Conservation (phyloP, 2,113 vertebrate genomes). For the Prunella fulvescens region DNA sequence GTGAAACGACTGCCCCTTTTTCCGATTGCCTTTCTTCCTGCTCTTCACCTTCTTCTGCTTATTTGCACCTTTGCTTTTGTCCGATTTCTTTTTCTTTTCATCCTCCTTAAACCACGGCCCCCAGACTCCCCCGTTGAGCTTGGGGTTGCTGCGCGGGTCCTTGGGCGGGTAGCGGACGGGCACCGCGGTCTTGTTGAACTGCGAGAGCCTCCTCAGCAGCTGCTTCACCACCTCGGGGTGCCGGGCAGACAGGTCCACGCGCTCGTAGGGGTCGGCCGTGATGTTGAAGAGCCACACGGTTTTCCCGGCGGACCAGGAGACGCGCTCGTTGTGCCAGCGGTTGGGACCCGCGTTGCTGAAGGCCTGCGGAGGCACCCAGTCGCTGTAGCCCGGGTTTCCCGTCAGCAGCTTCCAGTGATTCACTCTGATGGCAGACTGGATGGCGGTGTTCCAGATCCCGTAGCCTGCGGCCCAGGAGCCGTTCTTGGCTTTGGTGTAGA, state of each 20-base stretch:
- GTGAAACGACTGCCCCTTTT: neutral
- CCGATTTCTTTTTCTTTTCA: constrained; percentile 68
- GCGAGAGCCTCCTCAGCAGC: constrained; percentile 83
- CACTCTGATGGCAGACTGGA: constrained; percentile 91
- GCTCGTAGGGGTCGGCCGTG: constrained; percentile 91
- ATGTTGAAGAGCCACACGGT: constrained; percentile 98
- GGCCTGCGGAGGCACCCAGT: constrained; percentile 96
- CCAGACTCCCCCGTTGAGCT: constrained; percentile 94
- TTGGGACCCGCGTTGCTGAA: constrained; percentile 83
- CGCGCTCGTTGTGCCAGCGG: constrained; percentile 88
- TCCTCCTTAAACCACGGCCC: constrained; percentile 93
- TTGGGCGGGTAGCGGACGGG: constrained; percentile 91
- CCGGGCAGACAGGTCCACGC: constrained; percentile 85
- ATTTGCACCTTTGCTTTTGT: constrained; percentile 69
- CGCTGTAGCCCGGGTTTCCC: constrained; percentile 89
- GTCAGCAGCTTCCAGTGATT: constrained; percentile 96
- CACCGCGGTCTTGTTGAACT: constrained; percentile 90
- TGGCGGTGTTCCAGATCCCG: constrained; percentile 93
- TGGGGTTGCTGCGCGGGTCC: constrained; percentile 92
- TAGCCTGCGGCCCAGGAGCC: constrained; percentile 93
- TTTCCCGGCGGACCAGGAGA: constrained; percentile 86
- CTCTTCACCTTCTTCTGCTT: constrained; percentile 77
- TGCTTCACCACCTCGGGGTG: constrained; percentile 89
- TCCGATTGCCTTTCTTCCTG: constrained; percentile 67
- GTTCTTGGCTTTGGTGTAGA: constrained; percentile 90